A percentile compares a stretch with the other conserved stretches of the same genome.
Conservation (phyloP, 2,888 invertebrate genomes). For the Stegophylla sp. region DNA sequence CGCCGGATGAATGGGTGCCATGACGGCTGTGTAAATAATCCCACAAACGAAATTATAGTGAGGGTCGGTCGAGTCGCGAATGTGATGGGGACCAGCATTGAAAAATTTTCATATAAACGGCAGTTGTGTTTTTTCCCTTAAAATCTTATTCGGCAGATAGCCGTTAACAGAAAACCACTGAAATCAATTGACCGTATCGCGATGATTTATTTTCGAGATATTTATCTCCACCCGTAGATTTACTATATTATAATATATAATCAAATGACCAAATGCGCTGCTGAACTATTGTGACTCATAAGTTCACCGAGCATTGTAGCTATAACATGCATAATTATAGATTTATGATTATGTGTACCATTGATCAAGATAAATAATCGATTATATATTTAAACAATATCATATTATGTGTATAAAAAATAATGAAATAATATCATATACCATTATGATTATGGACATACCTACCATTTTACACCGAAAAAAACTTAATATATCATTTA, state of each 20-base stretch:
- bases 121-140: conserved; percentile 1
- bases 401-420: no score
- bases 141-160: not conserved
- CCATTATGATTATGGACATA: no score
- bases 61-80: not conserved
- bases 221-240: conserved; percentile 4
- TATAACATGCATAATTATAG: no score
- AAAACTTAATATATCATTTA: no score
- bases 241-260: not conserved
- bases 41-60: conserved; percentile 10
- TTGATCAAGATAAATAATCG: no score
- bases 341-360: no score
- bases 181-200: conserved; percentile 35
- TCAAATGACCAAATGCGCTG: not conserved
- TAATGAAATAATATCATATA: no score
- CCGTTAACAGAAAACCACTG: not conserved
- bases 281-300: not conserved
- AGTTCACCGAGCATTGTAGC: no score
- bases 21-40: conserved; percentile 19
- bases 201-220: conserved; percentile 21
- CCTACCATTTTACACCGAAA: no score
- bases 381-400: no score
- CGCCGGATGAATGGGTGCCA: not conserved
- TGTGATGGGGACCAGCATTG: not conserved
- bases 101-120: conserved; percentile 1